These are phyloP conservation scores for Sebastes matsubarae DNA, from an alignment of 2,797 vertebrate genomes.

Conservation along the genomic window DNA sequence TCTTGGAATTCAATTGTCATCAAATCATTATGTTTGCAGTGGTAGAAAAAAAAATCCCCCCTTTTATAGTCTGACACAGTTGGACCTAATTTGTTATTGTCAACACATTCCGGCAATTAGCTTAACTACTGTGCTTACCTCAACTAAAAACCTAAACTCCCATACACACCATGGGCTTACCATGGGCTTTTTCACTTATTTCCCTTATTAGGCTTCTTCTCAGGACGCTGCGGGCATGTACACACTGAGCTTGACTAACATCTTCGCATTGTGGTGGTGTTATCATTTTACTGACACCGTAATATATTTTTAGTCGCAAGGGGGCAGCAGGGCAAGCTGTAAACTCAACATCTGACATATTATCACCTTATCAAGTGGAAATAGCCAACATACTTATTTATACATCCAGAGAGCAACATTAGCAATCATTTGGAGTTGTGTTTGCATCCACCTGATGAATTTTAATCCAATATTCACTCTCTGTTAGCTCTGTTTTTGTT, in stretches of 20 bases:
- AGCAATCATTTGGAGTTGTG: too few relatives aligned
- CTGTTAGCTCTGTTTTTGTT: neutral
- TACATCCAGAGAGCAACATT: neutral
- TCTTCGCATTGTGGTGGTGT: neutral
- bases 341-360: neutral
- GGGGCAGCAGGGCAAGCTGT: neutral
- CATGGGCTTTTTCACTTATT: neutral
- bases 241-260: neutral
- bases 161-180: neutral
- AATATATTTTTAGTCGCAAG: neutral
- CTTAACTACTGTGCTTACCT: neutral
- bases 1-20: neutral
- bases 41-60: neutral
- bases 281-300: neutral
- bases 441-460: too few relatives aligned
- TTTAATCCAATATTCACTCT: too few relatives aligned
- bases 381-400: neutral
- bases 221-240: neutral
- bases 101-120: neutral
- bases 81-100: neutral
- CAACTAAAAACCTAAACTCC: neutral
- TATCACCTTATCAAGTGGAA: neutral
- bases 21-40: neutral
- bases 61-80: neutral
- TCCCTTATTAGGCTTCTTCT: neutral